Evolutionary conservation across 2,797 vertebrate species (phyloP).

Genomic region (Clamator glandarius): DNA sequence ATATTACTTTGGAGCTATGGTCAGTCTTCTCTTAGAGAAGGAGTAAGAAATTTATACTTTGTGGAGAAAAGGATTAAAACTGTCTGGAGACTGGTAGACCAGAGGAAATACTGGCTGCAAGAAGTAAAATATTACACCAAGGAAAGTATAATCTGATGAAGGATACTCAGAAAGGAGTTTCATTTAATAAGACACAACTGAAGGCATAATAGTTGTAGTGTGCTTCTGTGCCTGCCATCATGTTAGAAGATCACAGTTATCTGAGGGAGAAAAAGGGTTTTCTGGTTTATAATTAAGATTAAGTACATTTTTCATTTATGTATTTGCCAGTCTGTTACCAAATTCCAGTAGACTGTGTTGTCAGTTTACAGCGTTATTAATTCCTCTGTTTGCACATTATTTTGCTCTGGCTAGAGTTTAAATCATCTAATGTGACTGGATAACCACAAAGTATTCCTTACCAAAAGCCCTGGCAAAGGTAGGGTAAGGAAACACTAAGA

Average conservation of each 20-base stretch:
- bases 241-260: not conserved
- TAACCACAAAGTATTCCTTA: not conserved
- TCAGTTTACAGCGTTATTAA: not conserved
- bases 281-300: not conserved
- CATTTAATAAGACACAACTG: not conserved
- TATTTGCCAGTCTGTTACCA: fast-evolving
- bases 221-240: not conserved
- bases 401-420: not conserved
- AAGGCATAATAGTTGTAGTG: not conserved
- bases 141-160: not conserved
- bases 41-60: not conserved
- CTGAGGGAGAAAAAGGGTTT: not conserved
- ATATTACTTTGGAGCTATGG: not conserved
- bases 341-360: not conserved
- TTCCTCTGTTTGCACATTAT: not conserved
- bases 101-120: not conserved
- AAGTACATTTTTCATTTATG: not conserved
- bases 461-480: not conserved
- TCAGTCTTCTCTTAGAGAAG: not conserved
- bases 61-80: not conserved
- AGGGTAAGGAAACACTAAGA: not conserved
- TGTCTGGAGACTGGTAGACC: not conserved
- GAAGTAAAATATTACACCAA: not conserved
- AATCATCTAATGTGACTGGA: not conserved
- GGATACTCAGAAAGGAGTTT: not conserved